Base-by-base conservation (phyloP, 2,113 vertebrate species). In the Romanogobio albipinnatus region DNA sequence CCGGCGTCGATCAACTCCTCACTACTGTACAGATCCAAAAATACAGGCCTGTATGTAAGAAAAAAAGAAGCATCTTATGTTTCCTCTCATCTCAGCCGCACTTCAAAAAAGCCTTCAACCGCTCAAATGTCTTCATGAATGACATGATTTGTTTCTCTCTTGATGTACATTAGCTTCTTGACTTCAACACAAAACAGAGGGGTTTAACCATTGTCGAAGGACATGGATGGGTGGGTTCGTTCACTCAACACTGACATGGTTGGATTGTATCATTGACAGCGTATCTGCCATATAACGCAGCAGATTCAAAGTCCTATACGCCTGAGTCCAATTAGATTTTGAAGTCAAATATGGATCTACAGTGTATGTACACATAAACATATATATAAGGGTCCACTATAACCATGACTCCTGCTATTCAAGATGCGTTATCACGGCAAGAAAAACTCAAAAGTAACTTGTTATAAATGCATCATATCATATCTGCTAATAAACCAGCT, bases 1-100 rank as follows among this genome's bases (percentile, higher is more conserved):
- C 29, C 70, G 85, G 71, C 14, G 14, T 83, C 39, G 45, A 80
- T 87, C 83, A 70, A 56, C 47, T 47, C 61, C 59, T 53, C 86
- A 86, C 88, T 86, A 82, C 86, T 58, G 88, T 86, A 86, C 62
- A 59, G 17, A 58, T 83, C 84, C 77, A 87, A 74, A 58, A 86
- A 74, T 75, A 36, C 22, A 36, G 45, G 22, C 29, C 56, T 53
- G 33, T 29, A 76, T 86, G 74, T 51, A 83, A 80, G 19, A 45
- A n/a, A 71, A 26, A 71, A 45, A 1, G n/a, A 13, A n/a, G 39
- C 9, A 81, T 80, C 79, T 83, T 70, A 39, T 58, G 47, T 75
- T 85, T 59, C 47, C 19, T 86, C 78, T 84, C 5, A 19, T 26
- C n/a, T 39, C 0, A 17, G n/a, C 29, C 24, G 11, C 47, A 71